These are phyloP conservation scores for Sus cebifrons DNA, from an alignment of 2,797 vertebrate genomes.

Conservation along the genomic window DNA sequence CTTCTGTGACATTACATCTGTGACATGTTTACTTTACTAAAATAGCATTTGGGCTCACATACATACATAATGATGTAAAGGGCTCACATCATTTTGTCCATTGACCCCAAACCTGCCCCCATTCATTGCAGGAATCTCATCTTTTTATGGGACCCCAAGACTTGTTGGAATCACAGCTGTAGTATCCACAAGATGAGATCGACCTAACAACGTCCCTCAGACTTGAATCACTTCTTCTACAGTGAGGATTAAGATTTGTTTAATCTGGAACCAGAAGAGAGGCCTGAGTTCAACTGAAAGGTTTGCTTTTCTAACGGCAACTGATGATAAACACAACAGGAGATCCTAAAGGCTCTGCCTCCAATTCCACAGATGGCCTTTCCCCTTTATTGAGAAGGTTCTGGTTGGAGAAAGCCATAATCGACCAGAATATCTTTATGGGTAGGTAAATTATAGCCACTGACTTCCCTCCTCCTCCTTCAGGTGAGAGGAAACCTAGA, in stretches of 20 bases:
- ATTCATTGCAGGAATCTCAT: neutral
- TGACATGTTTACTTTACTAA: too few species aligned
- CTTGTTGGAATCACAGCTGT: neutral
- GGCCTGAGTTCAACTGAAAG: neutral
- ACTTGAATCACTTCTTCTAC: neutral
- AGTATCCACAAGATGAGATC: neutral
- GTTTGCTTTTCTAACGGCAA: neutral
- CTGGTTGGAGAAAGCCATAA: constrained; percentile 80
- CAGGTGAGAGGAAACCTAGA: neutral
- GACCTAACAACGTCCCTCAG: neutral
- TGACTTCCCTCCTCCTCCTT: neutral
- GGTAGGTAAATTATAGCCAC: constrained; percentile 69
- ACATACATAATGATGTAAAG: neutral
- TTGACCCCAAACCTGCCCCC: neutral
- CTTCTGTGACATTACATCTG: neutral
- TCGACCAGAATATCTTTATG: constrained; percentile 77
- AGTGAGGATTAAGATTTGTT: neutral
- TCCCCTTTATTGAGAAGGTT: constrained; percentile 77
- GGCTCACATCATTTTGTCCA: neutral
- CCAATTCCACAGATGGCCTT: constrained; percentile 74
- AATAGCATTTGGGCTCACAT: neutral
- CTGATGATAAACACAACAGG: fast-evolving
- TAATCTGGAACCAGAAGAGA: neutral
- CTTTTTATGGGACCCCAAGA: neutral
- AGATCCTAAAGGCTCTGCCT: neutral